These are phyloP conservation scores for Orbicella faveolata DNA, from an alignment of 64 coral and sea anemone species.

Conservation along the genomic window DNA sequence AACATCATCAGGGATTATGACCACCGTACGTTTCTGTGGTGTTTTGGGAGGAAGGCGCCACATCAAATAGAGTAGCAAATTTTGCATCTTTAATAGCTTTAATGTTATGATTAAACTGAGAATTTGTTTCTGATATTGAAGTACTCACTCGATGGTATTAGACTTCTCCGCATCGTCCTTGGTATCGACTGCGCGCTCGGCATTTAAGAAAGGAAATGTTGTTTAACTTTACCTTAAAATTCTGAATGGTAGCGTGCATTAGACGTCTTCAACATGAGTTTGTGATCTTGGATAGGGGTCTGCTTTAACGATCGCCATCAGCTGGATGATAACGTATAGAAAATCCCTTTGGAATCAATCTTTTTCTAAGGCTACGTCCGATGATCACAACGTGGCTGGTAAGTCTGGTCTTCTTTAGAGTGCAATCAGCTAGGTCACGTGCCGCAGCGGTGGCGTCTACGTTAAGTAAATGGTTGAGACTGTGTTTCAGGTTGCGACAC, in stretches of 20 bases:
- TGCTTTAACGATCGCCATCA: background rate
- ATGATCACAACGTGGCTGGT: background rate
- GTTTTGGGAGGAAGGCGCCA: background rate
- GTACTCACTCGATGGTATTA: background rate
- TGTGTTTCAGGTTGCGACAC: background rate
- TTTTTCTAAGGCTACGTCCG: background rate
- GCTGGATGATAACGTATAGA: background rate
- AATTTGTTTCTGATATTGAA: constrained; percentile 1
- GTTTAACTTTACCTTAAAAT: no score
- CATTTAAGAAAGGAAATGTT: background rate
- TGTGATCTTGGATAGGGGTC: background rate
- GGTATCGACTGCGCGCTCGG: background rate
- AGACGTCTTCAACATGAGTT: background rate
- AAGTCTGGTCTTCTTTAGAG: background rate
- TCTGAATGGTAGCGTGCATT: background rate
- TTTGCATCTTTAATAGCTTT: background rate
- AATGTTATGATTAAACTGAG: background rate
- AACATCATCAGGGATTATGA: background rate
- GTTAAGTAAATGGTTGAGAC: background rate
- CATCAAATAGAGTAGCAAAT: background rate
- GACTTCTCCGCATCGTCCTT: background rate
- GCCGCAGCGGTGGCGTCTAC: background rate
- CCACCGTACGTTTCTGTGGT: background rate
- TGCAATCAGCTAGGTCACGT: no score
- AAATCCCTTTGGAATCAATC: constrained; percentile 6